Base-by-base conservation (phyloP, 37 sponge, comb jelly and placozoan genomes). In the Lycopodina hypogea region DNA sequence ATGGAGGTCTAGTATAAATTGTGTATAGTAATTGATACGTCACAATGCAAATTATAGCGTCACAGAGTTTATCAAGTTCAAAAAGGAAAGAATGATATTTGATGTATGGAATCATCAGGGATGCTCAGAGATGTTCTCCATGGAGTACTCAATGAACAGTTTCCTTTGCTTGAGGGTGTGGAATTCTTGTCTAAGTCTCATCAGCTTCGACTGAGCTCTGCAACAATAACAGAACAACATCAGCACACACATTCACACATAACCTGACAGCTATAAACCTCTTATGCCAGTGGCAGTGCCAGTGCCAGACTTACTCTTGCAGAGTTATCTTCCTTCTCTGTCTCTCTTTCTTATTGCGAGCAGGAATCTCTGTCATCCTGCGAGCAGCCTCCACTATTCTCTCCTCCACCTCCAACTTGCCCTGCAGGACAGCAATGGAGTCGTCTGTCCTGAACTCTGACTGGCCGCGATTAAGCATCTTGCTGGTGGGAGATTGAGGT, bases 371-470 rank as follows among this genome's bases (percentile, higher is more conserved):
- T 28, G 78, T 71, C 77, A 84, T 48, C 2, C 84, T 80, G 12
- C 68, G 28, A 8, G 84, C 84, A 26, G 77, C 84, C 45, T 74
- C 77, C 40, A 84, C 64, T 32, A 84, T 84, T 15, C 77, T 42
- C 45, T 84, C 77, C 42, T 76, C 84, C 51, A 77, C 51, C 21
- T 76, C 76, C 59, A 84, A 18, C 57, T 76, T 76, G 48, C 68
- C 77, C 34, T 38, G 42, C 58, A 84, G 37, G 0, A 30, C 24
- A 1, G 42, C 32, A 14, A 84, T n/a, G 30, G 51, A 36, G 2
- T 76, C 71, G 57, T 84, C 70, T 30, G 81, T 58, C 1, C 14
- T 12, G 30, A 48, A 51, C 12, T 23, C 9, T 12, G 69, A 63
- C 28, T 63, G 22, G 9, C n/a, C 65, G n/a, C n/a, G n/a, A n/a